A percentile compares a stretch with the other conserved stretches of the same genome.
phyloP scores from a whole-genome alignment of 2,888 invertebrate genomes.

The Spilosoma lubricipeda region DNA sequence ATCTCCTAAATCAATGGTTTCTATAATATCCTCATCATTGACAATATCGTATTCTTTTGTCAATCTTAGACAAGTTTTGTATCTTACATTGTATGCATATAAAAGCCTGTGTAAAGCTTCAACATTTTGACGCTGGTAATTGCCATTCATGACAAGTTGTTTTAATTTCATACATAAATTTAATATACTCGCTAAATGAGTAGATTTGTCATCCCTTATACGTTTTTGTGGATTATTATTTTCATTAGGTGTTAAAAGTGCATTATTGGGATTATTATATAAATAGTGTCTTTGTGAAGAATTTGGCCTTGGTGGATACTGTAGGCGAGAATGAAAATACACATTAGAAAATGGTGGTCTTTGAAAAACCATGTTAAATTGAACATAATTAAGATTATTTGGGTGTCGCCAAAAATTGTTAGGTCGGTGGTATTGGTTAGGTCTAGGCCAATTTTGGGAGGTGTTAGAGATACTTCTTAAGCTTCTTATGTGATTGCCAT shows the following conservation, averaged over 20 bases:
- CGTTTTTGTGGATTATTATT: conserved; percentile 51
- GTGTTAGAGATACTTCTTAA: conserved; percentile 52
- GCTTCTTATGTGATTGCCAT: conserved; percentile 61
- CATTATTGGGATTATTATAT: conserved; percentile 16
- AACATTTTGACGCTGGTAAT: conserved; percentile 51
- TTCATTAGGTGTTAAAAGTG: conserved; percentile 28
- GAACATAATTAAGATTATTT: conserved; percentile 55
- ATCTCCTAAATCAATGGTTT: conserved; percentile 75
- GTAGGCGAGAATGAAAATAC: conserved; percentile 55
- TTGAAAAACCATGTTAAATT: conserved; percentile 61
- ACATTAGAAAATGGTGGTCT: conserved; percentile 55
- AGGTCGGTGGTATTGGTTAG: conserved; percentile 46
- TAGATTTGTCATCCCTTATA: conserved; percentile 43
- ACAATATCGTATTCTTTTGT: conserved; percentile 61
- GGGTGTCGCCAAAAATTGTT: conserved; percentile 60
- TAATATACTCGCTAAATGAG: conserved; percentile 64
- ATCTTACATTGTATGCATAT: conserved; percentile 68
- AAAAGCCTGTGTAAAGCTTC: conserved; percentile 62
- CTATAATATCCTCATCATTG: conserved; percentile 63
- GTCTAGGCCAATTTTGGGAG: conserved; percentile 41
- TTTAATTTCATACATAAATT: conserved; percentile 59
- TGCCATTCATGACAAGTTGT: conserved; percentile 49
- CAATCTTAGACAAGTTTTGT: conserved; percentile 62
- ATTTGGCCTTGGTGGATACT: conserved; percentile 53
- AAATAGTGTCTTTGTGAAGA: conserved; percentile 39